Evolutionary conservation across 2,888 invertebrate genomes (phyloP).

Genomic region (Dendrolimus houi): DNA sequence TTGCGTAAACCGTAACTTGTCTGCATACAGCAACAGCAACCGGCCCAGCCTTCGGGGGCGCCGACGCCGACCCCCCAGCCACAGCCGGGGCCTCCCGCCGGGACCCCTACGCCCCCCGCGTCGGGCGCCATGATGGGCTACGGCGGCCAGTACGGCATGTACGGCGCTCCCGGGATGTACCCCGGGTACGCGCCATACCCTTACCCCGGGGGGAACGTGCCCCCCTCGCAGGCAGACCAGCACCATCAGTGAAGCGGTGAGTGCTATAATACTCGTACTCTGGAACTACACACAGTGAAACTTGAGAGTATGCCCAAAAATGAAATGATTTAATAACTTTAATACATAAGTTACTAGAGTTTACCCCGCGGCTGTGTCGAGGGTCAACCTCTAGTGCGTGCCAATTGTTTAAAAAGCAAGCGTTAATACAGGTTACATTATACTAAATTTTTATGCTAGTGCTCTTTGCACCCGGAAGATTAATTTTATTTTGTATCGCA

Average conservation of each 20-base stretch:
- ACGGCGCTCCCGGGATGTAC: slow-evolving; percentile 43
- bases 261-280: slow-evolving; percentile 6
- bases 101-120: slow-evolving; percentile 18
- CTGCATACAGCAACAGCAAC: slow-evolving; percentile 3
- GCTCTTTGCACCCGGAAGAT: too few relatives aligned
- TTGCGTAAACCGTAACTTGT: background rate
- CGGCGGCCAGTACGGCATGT: slow-evolving; percentile 44
- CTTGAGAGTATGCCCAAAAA: too few relatives aligned
- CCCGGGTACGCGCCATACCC: slow-evolving; percentile 45
- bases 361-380: too few relatives aligned
- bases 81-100: slow-evolving; percentile 5
- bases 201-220: slow-evolving; percentile 31
- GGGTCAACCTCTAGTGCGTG: too few relatives aligned
- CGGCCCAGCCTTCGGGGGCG: slow-evolving; percentile 8
- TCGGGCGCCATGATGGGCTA: slow-evolving; percentile 27
- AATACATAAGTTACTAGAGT: too few relatives aligned
- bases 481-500: too few relatives aligned
- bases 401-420: too few relatives aligned
- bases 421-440: too few relatives aligned
- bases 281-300: too few relatives aligned
- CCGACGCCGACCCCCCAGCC: slow-evolving; percentile 15
- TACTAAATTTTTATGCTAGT: too few relatives aligned
- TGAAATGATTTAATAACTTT: too few relatives aligned
- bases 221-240: slow-evolving; percentile 31
- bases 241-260: slow-evolving; percentile 47